These are phyloP conservation scores for Cygnus olor DNA, from an alignment of 2,797 vertebrate species.

Conservation along the genomic window DNA sequence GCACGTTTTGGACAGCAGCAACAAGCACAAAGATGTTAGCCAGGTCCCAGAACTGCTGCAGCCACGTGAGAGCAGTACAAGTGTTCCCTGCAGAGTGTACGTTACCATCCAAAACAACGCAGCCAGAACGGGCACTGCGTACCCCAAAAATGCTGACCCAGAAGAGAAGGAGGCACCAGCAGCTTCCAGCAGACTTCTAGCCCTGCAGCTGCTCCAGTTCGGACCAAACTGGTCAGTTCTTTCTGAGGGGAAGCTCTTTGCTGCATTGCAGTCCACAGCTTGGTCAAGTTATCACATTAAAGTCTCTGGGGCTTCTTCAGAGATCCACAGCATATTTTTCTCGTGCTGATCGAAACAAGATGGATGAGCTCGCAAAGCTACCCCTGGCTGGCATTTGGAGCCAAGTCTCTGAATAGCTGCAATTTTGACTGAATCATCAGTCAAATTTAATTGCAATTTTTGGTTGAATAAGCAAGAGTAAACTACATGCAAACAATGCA, in stretches of 20 bases:
- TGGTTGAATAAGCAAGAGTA: conserved; percentile 42
- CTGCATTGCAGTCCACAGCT: conserved; percentile 35
- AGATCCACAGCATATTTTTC: neutral
- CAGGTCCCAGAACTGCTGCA: neutral
- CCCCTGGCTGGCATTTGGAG: conserved; percentile 14
- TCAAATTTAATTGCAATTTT: conserved; percentile 50
- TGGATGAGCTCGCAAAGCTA: conserved; percentile 17
- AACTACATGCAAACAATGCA: conserved; percentile 1
- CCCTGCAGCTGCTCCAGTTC: neutral
- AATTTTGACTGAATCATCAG: conserved; percentile 35
- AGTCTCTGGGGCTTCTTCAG: neutral
- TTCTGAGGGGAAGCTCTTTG: neutral
- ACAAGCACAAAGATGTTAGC: neutral
- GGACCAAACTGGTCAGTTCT: neutral
- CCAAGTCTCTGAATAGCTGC: conserved; percentile 21
- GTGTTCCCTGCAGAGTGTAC: neutral
- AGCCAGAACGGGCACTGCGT: neutral
- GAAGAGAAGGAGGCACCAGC: neutral
- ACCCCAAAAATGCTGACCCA: neutral
- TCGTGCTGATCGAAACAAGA: neutral
- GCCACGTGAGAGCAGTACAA: accelerated
- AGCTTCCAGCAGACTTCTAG: neutral
- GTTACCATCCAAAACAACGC: neutral
- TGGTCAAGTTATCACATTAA: neutral
- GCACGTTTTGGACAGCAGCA: neutral